A percentile compares a stretch with the other conserved stretches of the same genome.
phyloP scores from a whole-genome alignment of 2,888 invertebrate genomes.

The Leptopilina drosophilae region DNA sequence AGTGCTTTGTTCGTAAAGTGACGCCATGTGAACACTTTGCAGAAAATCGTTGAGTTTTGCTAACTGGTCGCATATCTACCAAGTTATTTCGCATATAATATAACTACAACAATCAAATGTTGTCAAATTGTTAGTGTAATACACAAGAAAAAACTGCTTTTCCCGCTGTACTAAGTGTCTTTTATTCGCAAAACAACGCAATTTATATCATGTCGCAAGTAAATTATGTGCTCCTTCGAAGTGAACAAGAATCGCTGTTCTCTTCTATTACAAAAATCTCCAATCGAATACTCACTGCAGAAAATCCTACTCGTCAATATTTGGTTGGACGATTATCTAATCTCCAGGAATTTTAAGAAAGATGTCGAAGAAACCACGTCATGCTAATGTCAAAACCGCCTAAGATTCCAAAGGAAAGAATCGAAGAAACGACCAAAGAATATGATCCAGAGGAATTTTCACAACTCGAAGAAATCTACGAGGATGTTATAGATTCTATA shows the following conservation, averaged over 20 bases:
- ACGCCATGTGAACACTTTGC: too few species aligned
- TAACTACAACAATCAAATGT: not conserved
- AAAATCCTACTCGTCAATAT: not conserved
- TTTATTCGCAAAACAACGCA: too few species aligned
- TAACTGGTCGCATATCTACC: not conserved
- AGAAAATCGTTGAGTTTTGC: not conserved
- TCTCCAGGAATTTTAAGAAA: constrained; percentile 6
- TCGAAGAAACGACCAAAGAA: not conserved
- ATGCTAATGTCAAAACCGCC: not conserved
- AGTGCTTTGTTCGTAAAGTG: not conserved
- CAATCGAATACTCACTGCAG: not conserved
- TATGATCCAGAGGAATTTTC: not conserved
- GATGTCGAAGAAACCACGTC: not conserved
- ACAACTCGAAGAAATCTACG: constrained; percentile 11
- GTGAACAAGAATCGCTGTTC: not conserved
- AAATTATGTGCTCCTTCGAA: not conserved
- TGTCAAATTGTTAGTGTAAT: too few species aligned
- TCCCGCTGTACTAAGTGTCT: too few species aligned
- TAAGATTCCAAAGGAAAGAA: not conserved
- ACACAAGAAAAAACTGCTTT: too few species aligned
- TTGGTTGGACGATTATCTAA: not conserved
- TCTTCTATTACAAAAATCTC: not conserved
- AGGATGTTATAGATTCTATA: constrained; percentile 11
- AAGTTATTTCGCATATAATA: not conserved
- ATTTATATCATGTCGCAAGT: too few species aligned